phyloP scores from a whole-genome alignment of 2,113 vertebrate species.

The Apaloderma vittatum region DNA sequence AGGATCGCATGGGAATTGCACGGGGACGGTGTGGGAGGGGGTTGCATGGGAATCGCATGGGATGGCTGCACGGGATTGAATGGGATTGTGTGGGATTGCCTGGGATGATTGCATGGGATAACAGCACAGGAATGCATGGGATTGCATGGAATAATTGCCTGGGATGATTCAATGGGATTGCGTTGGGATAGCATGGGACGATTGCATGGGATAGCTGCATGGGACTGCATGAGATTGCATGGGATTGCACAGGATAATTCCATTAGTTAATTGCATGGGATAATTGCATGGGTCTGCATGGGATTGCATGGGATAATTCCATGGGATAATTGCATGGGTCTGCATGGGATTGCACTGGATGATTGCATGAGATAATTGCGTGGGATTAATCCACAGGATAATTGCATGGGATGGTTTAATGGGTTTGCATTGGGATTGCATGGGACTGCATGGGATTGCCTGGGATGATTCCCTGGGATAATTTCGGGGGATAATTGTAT shows the following conservation, averaged over 20 bases:
- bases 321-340: not conserved
- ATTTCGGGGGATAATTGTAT: not conserved
- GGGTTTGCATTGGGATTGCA: not conserved
- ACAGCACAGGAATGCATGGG: not conserved
- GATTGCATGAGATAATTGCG: not conserved
- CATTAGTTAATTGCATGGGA: not conserved
- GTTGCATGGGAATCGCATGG: not conserved
- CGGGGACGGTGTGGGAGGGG: not conserved
- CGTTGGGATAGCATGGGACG: not conserved
- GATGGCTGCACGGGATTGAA: not conserved
- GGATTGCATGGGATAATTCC: no score
- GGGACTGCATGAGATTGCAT: not conserved
- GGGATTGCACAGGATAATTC: not conserved
- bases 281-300: no score
- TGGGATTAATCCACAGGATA: no score
- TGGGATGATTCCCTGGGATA: not conserved
- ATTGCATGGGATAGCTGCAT: not conserved
- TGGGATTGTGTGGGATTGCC: no score
- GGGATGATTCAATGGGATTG: not conserved
- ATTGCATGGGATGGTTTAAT: not conserved
- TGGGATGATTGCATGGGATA: not conserved
- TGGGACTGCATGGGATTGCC: not conserved
- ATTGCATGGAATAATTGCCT: no score
- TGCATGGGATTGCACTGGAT: not conserved
- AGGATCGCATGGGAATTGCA: not conserved